Conservation (phyloP, 92 coral and sea anemone genomes). For the Chrysogorgia sp. region DNA sequence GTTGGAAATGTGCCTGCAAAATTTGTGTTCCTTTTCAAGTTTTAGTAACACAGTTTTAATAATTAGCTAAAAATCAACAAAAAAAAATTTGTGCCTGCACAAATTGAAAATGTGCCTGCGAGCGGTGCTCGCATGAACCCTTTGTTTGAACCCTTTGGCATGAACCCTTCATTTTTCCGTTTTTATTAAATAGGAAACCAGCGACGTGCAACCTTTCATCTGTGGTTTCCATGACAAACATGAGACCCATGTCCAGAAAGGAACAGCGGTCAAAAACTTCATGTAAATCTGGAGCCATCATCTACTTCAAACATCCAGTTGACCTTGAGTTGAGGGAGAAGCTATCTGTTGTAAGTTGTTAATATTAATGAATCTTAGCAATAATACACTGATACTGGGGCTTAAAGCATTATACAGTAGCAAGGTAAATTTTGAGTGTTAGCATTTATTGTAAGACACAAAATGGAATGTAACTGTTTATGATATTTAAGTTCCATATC, state of each 20-base stretch:
- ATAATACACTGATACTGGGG: background rate
- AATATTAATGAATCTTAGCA: no score
- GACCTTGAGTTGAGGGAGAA: slow-evolving; percentile 15
- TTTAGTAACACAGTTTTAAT: no score
- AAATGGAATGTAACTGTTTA: no score
- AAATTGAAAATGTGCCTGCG: no score
- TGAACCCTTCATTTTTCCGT: background rate
- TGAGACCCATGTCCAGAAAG: slow-evolving; percentile 33
- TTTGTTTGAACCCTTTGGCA: no score
- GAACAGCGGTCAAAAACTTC: slow-evolving; percentile 13
- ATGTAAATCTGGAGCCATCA: slow-evolving; percentile 38
- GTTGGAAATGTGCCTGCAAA: no score
- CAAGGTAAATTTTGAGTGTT: background rate
- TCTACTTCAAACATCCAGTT: slow-evolving; percentile 46
- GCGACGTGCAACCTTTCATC: slow-evolving; percentile 52
- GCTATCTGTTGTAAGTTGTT: slow-evolving; percentile 18
- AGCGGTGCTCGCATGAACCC: no score
- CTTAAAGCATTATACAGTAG: background rate
- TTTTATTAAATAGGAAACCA: slow-evolving; percentile 29
- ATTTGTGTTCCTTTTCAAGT: no score
- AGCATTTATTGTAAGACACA: background rate
- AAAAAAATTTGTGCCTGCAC: no score
- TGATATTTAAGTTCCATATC: no score
- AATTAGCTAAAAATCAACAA: no score
- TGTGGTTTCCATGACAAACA: slow-evolving; percentile 15